Conservation (phyloP, 2,888 invertebrate species). For the Rhagonycha lutea region DNA sequence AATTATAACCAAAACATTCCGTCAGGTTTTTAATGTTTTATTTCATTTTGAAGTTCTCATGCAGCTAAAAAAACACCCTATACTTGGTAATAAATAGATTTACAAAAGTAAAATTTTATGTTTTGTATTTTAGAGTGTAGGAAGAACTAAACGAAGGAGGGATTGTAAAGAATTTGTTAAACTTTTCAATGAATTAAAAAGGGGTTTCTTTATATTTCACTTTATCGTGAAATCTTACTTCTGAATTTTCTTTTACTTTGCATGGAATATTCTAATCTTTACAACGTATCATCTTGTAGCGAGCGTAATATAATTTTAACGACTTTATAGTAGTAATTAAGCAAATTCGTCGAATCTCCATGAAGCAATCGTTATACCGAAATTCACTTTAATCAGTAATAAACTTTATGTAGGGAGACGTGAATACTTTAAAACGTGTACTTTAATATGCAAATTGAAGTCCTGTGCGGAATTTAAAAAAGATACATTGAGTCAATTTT, state of each 20-base stretch:
- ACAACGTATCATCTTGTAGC: conserved; percentile 18
- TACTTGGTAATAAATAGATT: neutral
- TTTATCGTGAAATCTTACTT: conserved; percentile 14
- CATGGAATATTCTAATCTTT: conserved; percentile 9
- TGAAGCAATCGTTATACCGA: conserved; percentile 26
- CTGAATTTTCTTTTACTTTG: conserved; percentile 7
- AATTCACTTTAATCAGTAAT: conserved; percentile 34
- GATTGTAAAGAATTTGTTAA: neutral
- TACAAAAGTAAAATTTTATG: neutral
- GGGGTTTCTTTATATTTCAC: conserved; percentile 1
- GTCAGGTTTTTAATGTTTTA: no score
- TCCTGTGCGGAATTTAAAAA: conserved; percentile 42
- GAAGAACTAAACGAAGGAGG: neutral
- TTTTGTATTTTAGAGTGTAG: neutral
- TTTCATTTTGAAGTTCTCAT: no score
- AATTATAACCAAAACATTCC: no score
- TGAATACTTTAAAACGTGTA: conserved; percentile 31
- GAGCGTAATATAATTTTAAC: conserved; percentile 28
- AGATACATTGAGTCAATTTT: conserved; percentile 45
- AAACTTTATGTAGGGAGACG: conserved; percentile 31
- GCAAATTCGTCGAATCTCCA: conserved; percentile 24
- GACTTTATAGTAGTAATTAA: conserved; percentile 25
- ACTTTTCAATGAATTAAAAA: neutral
- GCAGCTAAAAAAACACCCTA: no score
- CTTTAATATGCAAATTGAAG: conserved; percentile 38